These are phyloP conservation scores for Leptonema lineaticorne DNA, from an alignment of 1,140 invertebrate genomes.

Conservation along the genomic window DNA sequence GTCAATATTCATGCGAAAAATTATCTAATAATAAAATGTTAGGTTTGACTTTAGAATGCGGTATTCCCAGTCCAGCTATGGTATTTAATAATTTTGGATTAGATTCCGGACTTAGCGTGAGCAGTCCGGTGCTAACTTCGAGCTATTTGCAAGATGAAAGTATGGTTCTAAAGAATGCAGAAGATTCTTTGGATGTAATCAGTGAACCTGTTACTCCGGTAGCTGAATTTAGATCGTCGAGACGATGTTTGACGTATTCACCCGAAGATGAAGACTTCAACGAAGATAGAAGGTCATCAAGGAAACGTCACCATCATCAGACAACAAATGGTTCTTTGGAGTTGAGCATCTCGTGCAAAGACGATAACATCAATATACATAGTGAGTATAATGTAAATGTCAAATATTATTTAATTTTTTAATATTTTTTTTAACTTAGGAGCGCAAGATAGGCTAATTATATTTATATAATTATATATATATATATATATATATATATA, in stretches of 20 bases:
- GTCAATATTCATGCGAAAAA: constrained; percentile 34
- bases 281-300: constrained; percentile 22
- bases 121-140: constrained; percentile 30
- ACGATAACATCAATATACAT: constrained; percentile 37
- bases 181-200: constrained; percentile 33
- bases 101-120: constrained; percentile 26
- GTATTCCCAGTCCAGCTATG: constrained; percentile 38
- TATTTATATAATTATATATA: no score
- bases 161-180: constrained; percentile 13
- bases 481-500: no score
- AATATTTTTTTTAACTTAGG: no score
- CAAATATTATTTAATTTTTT: constrained; percentile 15
- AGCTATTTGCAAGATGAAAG: constrained; percentile 30
- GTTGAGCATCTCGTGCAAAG: constrained; percentile 25
- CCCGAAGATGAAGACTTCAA: constrained; percentile 33
- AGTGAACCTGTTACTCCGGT: constrained; percentile 40
- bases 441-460: no score
- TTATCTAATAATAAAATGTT: constrained; percentile 29
- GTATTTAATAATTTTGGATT: constrained; percentile 23
- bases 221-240: constrained; percentile 34
- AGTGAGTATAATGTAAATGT: constrained; percentile 39
- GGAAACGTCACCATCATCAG: constrained; percentile 23
- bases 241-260: constrained; percentile 38
- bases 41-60: constrained; percentile 37
- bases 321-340: constrained; percentile 26